These are phyloP conservation scores for Eubasilissa splendida DNA, from an alignment of 2,888 invertebrate species.

Conservation along the genomic window DNA sequence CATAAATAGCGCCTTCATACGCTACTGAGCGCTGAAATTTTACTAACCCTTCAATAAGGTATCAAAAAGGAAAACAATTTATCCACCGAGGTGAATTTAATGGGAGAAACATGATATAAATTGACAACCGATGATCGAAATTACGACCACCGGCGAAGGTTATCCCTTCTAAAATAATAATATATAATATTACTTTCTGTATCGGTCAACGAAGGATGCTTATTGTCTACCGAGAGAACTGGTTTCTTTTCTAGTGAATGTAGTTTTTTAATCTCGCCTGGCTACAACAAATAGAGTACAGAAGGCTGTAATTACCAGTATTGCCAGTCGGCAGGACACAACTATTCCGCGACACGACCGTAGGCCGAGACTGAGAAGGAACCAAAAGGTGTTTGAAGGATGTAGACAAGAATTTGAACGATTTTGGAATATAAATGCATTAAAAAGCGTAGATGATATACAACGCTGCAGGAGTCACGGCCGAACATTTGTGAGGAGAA, in stretches of 20 bases:
- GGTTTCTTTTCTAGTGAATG: slow-evolving; percentile 36
- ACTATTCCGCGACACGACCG: too few species aligned
- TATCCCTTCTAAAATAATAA: slow-evolving; percentile 14
- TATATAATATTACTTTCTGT: background rate
- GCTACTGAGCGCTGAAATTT: background rate
- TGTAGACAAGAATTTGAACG: too few species aligned
- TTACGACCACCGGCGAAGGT: slow-evolving; percentile 27
- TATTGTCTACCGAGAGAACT: slow-evolving; percentile 16
- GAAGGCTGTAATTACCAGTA: too few species aligned
- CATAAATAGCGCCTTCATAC: slow-evolving; percentile 2
- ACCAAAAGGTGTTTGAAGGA: too few species aligned
- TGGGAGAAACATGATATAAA: slow-evolving; percentile 30
- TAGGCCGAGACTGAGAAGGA: too few species aligned
- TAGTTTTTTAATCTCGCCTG: slow-evolving; percentile 24
- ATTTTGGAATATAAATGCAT: too few species aligned
- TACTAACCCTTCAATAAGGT: slow-evolving; percentile 17
- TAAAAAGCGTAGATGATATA: too few species aligned
- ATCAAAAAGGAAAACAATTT: slow-evolving; percentile 17
- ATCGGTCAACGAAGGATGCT: slow-evolving; percentile 21
- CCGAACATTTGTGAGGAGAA: too few species aligned
- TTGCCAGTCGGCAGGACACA: too few species aligned
- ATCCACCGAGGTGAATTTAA: slow-evolving; percentile 19
- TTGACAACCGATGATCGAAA: slow-evolving; percentile 21
- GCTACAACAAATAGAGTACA: background rate
- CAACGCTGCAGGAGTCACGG: too few species aligned